Base-by-base conservation (phyloP, 2,888 invertebrate species). In the Octonoba sinensis region DNA sequence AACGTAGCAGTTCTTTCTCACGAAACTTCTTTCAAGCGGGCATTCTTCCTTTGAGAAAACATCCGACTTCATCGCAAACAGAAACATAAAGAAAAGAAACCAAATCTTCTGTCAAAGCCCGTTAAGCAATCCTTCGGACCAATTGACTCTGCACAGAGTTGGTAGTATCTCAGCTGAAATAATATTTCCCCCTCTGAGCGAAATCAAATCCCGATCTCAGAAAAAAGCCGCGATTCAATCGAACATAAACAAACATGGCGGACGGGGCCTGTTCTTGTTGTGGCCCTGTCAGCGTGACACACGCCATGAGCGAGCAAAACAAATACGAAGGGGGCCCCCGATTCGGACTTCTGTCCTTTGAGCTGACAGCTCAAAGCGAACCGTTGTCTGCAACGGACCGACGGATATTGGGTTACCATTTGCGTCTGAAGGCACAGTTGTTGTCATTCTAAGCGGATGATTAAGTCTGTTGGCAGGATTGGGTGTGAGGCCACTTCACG, bases 291-390 rank as follows among this genome's bases (percentile, higher is more conserved):
- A 74, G 49, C 27, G 56, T 70, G 76, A 70, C 54, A 36, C 69
- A 75, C 47, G 57, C 75, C 75, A 75, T 59, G 75, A 49, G 49
- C 67, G 69, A 22, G 36, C 76, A 77, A 77, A 77, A 77, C 76
- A 77, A 77, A 77, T 70, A 77, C 70, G 24, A 12, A 24, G 49
- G 65, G 22, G 62, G 44, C 62, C 49, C 49, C 15, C 18, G 27
- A 44, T 8, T 36, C 46, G 18, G 51, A 16, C 15, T 24, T 46
- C 27, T 66, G 24, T 36, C 27, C 24, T 54, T 67, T 69, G 54
- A 69, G 16, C 24, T 69, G 69, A 69, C 69, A 69, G 44, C 49
- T 69, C 44, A 69, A 69, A 69, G 69, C 36, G 44, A 22, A 56
- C 46, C 69, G 44, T 69, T 57, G 46, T 69, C 56, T 20, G 46